Conservation (phyloP, 2,888 invertebrate species). For the Penaeus monodon region DNA sequence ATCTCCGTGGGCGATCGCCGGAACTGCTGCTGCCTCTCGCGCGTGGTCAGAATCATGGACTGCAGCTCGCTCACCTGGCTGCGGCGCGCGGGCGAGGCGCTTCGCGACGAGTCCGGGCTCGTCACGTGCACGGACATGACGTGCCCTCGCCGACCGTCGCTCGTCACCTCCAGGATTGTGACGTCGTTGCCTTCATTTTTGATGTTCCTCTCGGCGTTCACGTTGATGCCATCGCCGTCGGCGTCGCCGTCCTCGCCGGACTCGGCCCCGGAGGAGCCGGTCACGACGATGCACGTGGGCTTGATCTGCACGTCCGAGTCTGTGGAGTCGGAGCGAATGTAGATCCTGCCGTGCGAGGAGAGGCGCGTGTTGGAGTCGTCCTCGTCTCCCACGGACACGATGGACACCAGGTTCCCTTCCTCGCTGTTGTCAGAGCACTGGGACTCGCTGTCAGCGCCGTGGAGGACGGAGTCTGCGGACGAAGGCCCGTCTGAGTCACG, state of each 20-base stretch:
- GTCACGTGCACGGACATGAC: conserved; percentile 65
- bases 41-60: conserved; percentile 59
- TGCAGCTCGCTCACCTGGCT: conserved; percentile 62
- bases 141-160: conserved; percentile 61
- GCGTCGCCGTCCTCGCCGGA: conserved; percentile 62
- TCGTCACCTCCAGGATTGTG: conserved; percentile 63
- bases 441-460: conserved; percentile 63
- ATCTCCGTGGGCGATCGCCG: conserved; percentile 57
- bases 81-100: conserved; percentile 60
- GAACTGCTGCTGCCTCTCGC: conserved; percentile 62
- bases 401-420: conserved; percentile 64
- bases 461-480: conserved; percentile 61
- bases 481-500: conserved; percentile 64
- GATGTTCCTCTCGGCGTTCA: conserved; percentile 19
- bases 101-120: conserved; percentile 64
- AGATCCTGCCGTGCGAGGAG: conserved; percentile 62
- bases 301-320: conserved; percentile 65
- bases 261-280: conserved; percentile 63
- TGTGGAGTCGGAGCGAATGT: conserved; percentile 64
- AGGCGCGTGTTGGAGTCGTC: conserved; percentile 52
- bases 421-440: conserved; percentile 65
- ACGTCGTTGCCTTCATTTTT: conserved; percentile 60
- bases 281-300: conserved; percentile 65
- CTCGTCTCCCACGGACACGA: conserved; percentile 65
- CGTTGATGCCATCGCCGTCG: conserved; percentile 33